Conservation (phyloP, 2,113 vertebrate genomes). For the Apteryx mantelli region DNA sequence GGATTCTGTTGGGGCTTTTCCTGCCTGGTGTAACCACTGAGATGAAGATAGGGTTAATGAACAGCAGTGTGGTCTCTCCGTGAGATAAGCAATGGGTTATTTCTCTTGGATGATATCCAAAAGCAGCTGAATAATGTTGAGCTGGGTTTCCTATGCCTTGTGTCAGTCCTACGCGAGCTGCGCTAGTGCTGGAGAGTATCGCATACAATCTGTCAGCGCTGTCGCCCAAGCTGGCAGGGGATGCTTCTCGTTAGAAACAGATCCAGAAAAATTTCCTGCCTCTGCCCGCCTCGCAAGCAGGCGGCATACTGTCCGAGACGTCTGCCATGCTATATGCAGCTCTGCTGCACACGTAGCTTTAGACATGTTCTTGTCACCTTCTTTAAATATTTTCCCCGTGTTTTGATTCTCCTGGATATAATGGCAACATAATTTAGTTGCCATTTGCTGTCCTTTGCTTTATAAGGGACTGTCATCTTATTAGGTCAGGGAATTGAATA, state of each 20-base stretch:
- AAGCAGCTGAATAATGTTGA: not conserved
- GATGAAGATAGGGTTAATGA: not conserved
- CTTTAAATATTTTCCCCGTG: not conserved
- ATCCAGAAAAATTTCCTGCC: not conserved
- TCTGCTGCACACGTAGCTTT: not conserved
- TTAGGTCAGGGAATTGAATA: not conserved
- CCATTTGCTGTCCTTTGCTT: not conserved
- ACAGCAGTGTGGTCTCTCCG: not conserved
- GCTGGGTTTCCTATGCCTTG: not conserved
- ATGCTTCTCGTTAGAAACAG: not conserved
- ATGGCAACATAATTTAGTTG: not conserved
- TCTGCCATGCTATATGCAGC: accelerated
- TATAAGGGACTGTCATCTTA: not conserved
- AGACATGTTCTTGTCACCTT: not conserved
- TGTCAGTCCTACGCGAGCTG: not conserved
- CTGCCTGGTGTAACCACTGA: not conserved
- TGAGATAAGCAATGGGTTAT: not conserved
- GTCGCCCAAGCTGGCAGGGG: not conserved
- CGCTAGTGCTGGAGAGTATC: not conserved
- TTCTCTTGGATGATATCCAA: not conserved
- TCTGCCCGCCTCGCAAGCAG: not conserved
- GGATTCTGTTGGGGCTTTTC: not conserved
- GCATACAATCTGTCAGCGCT: not conserved
- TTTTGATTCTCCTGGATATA: not conserved
- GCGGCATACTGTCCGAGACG: not conserved